Conservation (phyloP, 2,888 invertebrate species). For the Drosophila flavopinicola region DNA sequence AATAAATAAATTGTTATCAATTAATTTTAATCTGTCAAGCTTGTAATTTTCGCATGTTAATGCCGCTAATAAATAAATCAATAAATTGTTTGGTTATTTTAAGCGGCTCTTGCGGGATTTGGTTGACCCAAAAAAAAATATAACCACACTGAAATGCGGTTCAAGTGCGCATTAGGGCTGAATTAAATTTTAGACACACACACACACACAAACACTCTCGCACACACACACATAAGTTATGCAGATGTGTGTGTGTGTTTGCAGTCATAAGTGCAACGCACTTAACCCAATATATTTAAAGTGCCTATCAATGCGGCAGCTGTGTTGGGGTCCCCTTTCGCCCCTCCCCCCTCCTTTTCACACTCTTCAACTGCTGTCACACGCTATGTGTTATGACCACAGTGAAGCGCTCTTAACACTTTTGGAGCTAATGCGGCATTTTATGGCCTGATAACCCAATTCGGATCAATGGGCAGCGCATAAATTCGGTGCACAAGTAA, state of each 20-base stretch:
- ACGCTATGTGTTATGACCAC: conserved; percentile 37
- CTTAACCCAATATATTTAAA: conserved; percentile 68
- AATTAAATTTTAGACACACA: conserved; percentile 22
- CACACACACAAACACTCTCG: conserved; percentile 5
- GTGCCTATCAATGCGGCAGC: conserved; percentile 47
- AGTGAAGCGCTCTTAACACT: conserved; percentile 41
- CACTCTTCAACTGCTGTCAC: conserved; percentile 8
- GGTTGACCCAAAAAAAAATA: conserved; percentile 40
- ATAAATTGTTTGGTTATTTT: conserved; percentile 12
- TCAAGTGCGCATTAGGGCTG: conserved; percentile 30
- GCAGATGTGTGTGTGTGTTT: not conserved
- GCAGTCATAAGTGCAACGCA: conserved; percentile 45
- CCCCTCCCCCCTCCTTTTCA: not conserved
- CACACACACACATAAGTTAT: conserved; percentile 1
- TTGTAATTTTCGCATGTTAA: not conserved
- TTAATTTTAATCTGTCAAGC: not conserved
- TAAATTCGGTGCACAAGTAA: not conserved
- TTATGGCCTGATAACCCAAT: conserved; percentile 17
- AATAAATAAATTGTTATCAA: not conserved
- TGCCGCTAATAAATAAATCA: not conserved
- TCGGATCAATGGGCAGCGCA: conserved; percentile 1
- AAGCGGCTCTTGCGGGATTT: not conserved
- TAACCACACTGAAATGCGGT: conserved; percentile 16
- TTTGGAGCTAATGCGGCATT: conserved; percentile 37
- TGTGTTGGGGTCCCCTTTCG: conserved; percentile 53